Conservation (phyloP, 2,888 invertebrate genomes). For the Podotricha telesiphe region DNA sequence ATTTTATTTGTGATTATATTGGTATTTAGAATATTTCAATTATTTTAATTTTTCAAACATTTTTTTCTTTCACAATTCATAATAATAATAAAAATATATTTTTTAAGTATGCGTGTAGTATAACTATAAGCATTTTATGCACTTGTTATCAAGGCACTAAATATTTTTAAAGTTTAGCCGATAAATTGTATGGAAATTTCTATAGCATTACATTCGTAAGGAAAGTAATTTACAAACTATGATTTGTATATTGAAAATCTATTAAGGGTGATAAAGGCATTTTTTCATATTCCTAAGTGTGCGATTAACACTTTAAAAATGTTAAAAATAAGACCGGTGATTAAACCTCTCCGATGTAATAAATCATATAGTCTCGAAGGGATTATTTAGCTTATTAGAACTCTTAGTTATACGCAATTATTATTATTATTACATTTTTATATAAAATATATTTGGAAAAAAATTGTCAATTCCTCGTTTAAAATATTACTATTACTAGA, state of each 20-base stretch:
- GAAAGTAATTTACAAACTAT: neutral
- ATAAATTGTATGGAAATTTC: neutral
- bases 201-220: neutral
- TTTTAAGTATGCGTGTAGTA: too few species aligned
- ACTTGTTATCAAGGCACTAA: too few species aligned
- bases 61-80: too few species aligned
- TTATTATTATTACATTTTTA: neutral
- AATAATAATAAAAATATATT: too few species aligned
- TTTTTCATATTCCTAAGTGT: too few species aligned
- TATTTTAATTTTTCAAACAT: neutral
- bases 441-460: neutral
- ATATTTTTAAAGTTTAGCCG: too few species aligned
- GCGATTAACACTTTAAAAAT: too few species aligned
- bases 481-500: too few species aligned
- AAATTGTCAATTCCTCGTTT: neutral
- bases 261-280: neutral
- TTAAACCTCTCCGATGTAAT: constrained; percentile 6
- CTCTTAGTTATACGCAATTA: neutral
- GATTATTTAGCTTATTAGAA: neutral
- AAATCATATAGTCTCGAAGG: neutral
- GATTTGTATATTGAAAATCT: neutral
- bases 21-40: neutral
- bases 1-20: constrained; percentile 9
- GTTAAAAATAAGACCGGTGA: too few species aligned
- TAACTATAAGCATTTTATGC: too few species aligned